phyloP scores from a whole-genome alignment of 2,113 vertebrate species.

The Cisticola juncidis region DNA sequence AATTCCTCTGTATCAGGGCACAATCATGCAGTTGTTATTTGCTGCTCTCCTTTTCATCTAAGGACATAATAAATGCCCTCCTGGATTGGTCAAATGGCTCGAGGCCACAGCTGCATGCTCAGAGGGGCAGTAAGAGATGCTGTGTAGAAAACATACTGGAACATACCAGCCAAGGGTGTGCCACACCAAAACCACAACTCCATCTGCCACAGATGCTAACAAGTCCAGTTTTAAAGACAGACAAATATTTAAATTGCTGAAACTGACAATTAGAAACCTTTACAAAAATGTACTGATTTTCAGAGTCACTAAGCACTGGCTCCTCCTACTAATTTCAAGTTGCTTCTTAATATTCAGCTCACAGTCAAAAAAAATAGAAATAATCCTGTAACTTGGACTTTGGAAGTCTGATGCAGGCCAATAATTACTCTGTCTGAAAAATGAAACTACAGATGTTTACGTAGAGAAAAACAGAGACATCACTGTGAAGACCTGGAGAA shows the following conservation, averaged over 20 bases:
- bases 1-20: not conserved
- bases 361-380: not conserved
- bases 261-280: not conserved
- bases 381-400: not conserved
- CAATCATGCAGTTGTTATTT: not conserved
- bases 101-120: not conserved
- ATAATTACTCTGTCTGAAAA: not conserved
- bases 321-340: not conserved
- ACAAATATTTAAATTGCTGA: not conserved
- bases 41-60: not conserved
- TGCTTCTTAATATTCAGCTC: not conserved
- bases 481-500: not conserved
- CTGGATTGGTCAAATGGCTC: not conserved
- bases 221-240: not conserved
- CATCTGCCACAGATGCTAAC: not conserved
- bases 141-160: not conserved
- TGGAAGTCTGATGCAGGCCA: not conserved
- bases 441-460: not conserved
- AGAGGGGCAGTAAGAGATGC: not conserved
- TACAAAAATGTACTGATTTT: not conserved
- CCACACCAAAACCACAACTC: not conserved
- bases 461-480: not conserved
- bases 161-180: not conserved
- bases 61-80: not conserved
- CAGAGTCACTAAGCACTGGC: not conserved